Evolutionary conservation across 2,888 invertebrate species (phyloP), one percentile per base, ranked within the genome.

Genomic region (Pollenia amentaria): DNA sequence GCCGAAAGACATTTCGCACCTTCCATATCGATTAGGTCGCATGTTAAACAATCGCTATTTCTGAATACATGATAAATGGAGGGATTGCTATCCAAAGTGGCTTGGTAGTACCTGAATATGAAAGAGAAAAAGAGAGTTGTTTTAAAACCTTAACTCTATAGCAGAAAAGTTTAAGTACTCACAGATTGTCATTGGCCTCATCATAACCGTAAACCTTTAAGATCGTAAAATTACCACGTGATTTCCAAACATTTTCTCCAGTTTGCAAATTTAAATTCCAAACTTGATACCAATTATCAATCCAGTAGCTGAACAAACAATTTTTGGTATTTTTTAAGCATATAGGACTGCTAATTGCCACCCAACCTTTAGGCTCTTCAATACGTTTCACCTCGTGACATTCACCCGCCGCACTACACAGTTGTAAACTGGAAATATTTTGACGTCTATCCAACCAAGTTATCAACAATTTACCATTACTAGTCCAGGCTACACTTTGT

Each of bases 381-480:
- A 95, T 93, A 86, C 91, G 94, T 87, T 91, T 94, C 90, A 90
- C 89, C 87, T 93, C 92, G 0, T 4, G 78, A 46, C 93, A 93
- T 2, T 11, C 73, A 1, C 92, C 92, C 7, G 48, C 44, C 4
- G 88, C 80, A 2, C 78, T 89, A 86, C 93, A 93, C 62, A 88
- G 88, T 77, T 93, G 92, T 1, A 93, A 87, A 0, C 90, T 89
- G 21, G 90, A 85, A 6, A 95, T 90, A 91, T 96, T 98, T 93
- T 99, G 99, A 38, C 97, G 95, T 75, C 99, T 95, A 92, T 98
- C 98, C 78, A 97, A 94, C 96, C 98, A 98, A 7, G 96, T 95
- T 0, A 97, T 96, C 1, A 95, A 93, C 0, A 98, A 91, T 42
- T 95, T 95, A 0, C 94, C 93, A 75, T 95, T 94, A 38, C 95